These are phyloP conservation scores for Mesorhabditis belari DNA, from an alignment of 2,888 invertebrate species.

Conservation along the genomic window DNA sequence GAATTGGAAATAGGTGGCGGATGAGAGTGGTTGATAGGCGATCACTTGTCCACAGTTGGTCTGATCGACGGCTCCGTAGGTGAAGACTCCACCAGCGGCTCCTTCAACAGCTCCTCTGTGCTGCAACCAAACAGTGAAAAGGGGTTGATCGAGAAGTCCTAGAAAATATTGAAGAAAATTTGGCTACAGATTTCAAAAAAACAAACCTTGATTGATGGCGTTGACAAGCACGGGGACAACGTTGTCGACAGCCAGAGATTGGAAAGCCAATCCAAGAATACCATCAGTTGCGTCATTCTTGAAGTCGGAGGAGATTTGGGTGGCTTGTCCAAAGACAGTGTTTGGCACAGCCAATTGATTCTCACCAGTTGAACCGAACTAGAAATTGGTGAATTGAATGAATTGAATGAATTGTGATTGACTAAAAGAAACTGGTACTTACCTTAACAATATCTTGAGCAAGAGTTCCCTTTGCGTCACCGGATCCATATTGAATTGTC, in stretches of 20 bases:
- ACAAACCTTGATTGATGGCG: constrained; percentile 69
- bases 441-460: constrained; percentile 54
- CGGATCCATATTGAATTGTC: constrained; percentile 56
- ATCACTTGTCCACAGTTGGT: constrained; percentile 17
- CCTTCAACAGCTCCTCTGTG: constrained; percentile 12
- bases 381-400: constrained; percentile 66
- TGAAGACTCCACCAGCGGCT: constrained; percentile 19
- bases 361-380: constrained; percentile 62
- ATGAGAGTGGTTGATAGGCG: constrained; percentile 21
- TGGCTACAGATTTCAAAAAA: neutral
- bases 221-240: constrained; percentile 85
- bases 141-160: constrained; percentile 19
- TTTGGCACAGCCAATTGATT: constrained; percentile 8
- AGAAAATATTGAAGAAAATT: neutral
- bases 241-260: constrained; percentile 79
- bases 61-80: constrained; percentile 45
- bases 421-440: constrained; percentile 1
- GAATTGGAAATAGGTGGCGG: constrained; percentile 33
- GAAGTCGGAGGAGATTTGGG: constrained; percentile 4
- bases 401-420: neutral
- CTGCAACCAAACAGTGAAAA: constrained; percentile 25
- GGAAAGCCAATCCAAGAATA: constrained; percentile 42
- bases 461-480: constrained; percentile 56
- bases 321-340: constrained; percentile 16
- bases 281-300: constrained; percentile 15